Base-by-base conservation (phyloP, 2,888 invertebrate genomes). In the Cotesia congregata region DNA sequence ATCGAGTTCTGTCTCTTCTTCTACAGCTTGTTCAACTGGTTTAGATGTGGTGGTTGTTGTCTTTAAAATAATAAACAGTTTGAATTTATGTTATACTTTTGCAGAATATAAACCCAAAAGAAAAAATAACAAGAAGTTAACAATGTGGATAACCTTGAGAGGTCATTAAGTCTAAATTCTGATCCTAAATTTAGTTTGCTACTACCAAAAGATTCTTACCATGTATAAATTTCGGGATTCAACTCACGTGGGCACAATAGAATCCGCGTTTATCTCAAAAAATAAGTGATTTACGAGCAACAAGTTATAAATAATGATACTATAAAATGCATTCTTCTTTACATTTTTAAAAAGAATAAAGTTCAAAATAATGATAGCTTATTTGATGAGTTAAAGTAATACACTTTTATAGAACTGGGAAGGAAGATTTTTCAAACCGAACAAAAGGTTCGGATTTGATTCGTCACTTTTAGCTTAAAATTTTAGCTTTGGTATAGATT, bases 1-100 rank as follows among this genome's bases (percentile, higher is more conserved):
- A 17, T 86, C 90, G 64, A 90, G 91, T 62, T 90, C 91, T 9
- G 76, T 81, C 71, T 90, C 90, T 67, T 89, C 90, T 75, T 87
- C 85, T 17, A 75, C 78, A 7, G 80, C 75, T 67, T 82, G 82
- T 72, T 87, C 87, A 2, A 83, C 81, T 9, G 86, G 83, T 67
- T 87, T 87, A 4, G 84, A 79, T 38, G 87, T 87, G 67, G 87
- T 87, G 59, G 86, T 82, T 6, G 84, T 83, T 7, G 82, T 74
- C 86, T 86, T 77, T 1, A 41, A 15, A 72, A 61, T 12, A 20
- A 67, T 69, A 39, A 6, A 68, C n/a, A 50, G 6, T 15, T 62
- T 67, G 12, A 50, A 50, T 50, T 50, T 5, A 41, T 39, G n/a
- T 17, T 17, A 7, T 12, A 12, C 7, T 17, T 20, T 40, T 12